Evolutionary conservation across 2,113 vertebrate genomes (phyloP), one percentile per base, ranked within the genome.

Genomic region (Myocastor coypus): DNA sequence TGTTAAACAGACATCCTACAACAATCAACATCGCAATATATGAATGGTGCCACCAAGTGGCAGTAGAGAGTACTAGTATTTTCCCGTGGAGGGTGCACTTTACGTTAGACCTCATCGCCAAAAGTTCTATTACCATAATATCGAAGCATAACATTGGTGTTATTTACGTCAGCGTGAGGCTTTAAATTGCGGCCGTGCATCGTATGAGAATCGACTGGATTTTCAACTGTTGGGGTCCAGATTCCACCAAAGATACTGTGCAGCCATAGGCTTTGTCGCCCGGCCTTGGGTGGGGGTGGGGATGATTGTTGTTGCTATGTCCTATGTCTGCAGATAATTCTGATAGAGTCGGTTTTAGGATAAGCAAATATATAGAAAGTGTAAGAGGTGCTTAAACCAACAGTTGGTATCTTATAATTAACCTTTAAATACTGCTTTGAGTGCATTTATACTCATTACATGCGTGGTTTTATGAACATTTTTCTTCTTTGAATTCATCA

Each of bases 41-140:
- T 91, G 89, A 93, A 83, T 94, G 80, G 87, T 97, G 96, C 95
- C 97, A 96, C 95, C 94, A 93, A 80, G 96, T 94, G 97, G 95
- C 95, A 92, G 96, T 95, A 96, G 13, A 89, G 75, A 96, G 92
- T 95, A 95, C 91, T 68, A 78, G 86, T 46, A n/a, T 16, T 52
- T 61, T 37, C n/a, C 22, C 34, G 40, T 40, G 63, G 95, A 89
- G 93, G 46, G 68, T 86, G 16, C 40, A 20, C 89, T 84, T 89
- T 50, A 75, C 91, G n/a, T 57, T 10, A 71, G 28, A 88, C 0
- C 75, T 83, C 34, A 2, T 68, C 50, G 81, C 61, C 55, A 40
- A 82, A 83, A 86, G n/a, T 57, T 84, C 3, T n/a, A 40, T 52
- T 78, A 83, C 78, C 88, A 61, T 32, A 83, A 57, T 37, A 50